These are phyloP conservation scores for Gambusia affinis DNA, from an alignment of 2,113 vertebrate genomes.

Conservation along the genomic window DNA sequence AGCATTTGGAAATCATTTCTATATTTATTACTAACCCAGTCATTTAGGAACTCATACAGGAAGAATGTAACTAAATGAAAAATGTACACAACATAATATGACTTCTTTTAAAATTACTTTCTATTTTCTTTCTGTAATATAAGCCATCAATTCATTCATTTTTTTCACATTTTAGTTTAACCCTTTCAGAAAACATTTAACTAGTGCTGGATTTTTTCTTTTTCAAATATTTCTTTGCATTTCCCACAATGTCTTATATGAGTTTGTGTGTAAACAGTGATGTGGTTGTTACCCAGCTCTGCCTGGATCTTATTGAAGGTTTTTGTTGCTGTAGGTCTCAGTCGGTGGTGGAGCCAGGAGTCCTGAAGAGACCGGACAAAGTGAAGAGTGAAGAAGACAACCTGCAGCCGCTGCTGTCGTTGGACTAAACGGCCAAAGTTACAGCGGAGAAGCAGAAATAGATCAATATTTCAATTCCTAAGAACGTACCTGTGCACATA, in stretches of 20 bases:
- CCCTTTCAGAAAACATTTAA: no score
- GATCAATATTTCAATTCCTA: constrained; percentile 23
- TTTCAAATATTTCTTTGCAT: no score
- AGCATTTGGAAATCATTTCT: not conserved
- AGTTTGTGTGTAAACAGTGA: no score
- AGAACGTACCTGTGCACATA: constrained; percentile 33
- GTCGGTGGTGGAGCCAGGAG: constrained; percentile 95
- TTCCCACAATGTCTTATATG: no score
- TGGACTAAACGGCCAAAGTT: constrained; percentile 82
- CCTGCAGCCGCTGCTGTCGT: constrained; percentile 96
- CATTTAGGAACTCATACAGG: not conserved
- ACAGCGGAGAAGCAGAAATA: constrained; percentile 1
- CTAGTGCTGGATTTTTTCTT: no score
- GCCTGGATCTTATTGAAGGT: not conserved
- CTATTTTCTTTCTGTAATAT: no score
- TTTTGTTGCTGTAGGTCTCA: constrained; percentile 85
- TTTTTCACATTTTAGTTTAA: no score
- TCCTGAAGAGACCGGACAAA: constrained; percentile 93
- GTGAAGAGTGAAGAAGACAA: constrained; percentile 96
- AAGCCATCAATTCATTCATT: no score
- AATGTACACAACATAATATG: not conserved
- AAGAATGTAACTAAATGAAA: not conserved
- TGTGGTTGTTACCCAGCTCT: no score
- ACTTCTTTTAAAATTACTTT: not conserved
- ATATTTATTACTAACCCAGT: not conserved